Evolutionary conservation across 1,140 invertebrate genomes (phyloP), one percentile per base, ranked within the genome.

Genomic region (Ceratina australensis): DNA sequence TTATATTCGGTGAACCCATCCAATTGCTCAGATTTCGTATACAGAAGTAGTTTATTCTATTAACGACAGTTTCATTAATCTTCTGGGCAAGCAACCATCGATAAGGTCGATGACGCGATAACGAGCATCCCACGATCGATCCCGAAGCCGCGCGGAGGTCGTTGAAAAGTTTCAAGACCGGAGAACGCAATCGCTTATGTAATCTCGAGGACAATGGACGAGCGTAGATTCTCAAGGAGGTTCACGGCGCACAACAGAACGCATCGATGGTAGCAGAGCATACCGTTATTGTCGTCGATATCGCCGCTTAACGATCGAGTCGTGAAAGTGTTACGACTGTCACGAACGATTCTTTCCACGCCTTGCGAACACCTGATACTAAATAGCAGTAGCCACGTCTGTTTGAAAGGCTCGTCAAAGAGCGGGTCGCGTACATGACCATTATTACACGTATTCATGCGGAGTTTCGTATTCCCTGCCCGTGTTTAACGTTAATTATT

Each of bases 211-310:
- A 68, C 72, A 68, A 75, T 65, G 66, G 65, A 79, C 72, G 65
- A 42, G 49, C 10, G 77, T 79, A 20, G 60, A 76, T 63, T 33
- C n/a, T 28, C 49, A 13, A 52, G 22, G 20, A 65, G 52, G 59
- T 59, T 78, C 49, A 13, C 52, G 28, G 64, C 57, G 59, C 28
- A 64, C 59, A 22, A 72, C 57, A 24, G 52, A 60, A 50, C 52
- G 59, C 59, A 28, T 68, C 61, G 78, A 78, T 78, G 65, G 71
- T 60, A 52, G 50, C 72, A 16, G 60, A 71, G 68, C 72, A 65
- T 83, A 87, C 85, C 85, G 85, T 87, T 87, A 86, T 50, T 59
- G 20, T 82, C 71, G 77, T 86, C 79, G 80, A 84, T 87, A 86
- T 84, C 84, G 61, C 67, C 61, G 64, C 72, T 87, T 79, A 76